Evolutionary conservation across 2,888 invertebrate species (phyloP), one percentile per base, ranked within the genome.

Genomic region (Orchesellides sinensis): DNA sequence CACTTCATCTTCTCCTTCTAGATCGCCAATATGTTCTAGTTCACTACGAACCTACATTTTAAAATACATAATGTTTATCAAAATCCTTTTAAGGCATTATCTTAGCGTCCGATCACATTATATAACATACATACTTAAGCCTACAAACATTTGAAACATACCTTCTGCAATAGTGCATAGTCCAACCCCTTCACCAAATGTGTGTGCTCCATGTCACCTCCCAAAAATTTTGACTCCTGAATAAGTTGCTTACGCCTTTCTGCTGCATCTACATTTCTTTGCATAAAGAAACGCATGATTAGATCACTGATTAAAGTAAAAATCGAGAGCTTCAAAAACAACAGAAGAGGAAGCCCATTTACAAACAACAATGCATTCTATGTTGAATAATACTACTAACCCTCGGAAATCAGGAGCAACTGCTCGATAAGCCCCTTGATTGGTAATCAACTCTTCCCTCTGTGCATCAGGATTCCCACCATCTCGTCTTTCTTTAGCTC

Each of bases 151-250:
- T 79, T 66, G 66, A 8, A 61, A 47, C 85, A 72, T 87, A 96
- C 97, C 92, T 99, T 96, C 89, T 97, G 97, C 78, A 98, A 90
- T 68, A 98, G 91, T 0, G 97, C 97, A 90, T 96, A 98, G 92
- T 98, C 98, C 90, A 96, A 91, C 88, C 97, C 99, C 91, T 99
- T 99, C 88, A 99, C 99, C 92, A 99, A 97, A 91, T 99, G 99
- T 90, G 99, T 99, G 89, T 99, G 99, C 89, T 99, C 98, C 96
- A 99, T 98, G 91, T 99, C 99, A 93, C 99, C 99, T 90, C 99
- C 99, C 92, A 99, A 96, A 91, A 98, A 99, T 91, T 99, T 99
- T 0, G 99, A 99, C 91, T 99, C 99, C 92, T 95, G 92, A 89
- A 99, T 99, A 92, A 98, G 94, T 89, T 98, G 97, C 68, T 98